A percentile compares a stretch with the other conserved stretches of the same genome.
These are phyloP conservation scores for Atopsyche davidsoni DNA, from an alignment of 1,140 invertebrate species.

Conservation along the genomic window DNA sequence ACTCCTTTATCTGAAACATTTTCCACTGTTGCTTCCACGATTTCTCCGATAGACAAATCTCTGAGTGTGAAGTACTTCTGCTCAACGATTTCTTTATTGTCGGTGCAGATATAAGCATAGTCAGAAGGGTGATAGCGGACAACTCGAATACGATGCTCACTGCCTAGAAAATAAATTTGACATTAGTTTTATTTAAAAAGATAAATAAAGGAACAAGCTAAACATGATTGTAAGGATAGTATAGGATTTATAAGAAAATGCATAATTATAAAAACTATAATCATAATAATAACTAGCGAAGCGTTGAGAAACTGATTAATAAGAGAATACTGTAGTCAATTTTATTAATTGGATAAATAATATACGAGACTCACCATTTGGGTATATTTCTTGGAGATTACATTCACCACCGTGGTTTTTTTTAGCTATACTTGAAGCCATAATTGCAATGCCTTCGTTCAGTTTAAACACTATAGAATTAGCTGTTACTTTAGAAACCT, in stretches of 20 bases:
- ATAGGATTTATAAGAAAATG: too few relatives aligned
- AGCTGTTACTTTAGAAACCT: slow-evolving; percentile 22
- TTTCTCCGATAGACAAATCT: slow-evolving; percentile 50
- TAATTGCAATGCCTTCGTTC: slow-evolving; percentile 15
- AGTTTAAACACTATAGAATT: slow-evolving; percentile 23
- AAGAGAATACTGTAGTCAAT: too few relatives aligned
- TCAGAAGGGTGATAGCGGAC: slow-evolving; percentile 53
- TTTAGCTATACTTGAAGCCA: slow-evolving; percentile 9
- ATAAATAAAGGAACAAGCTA: too few relatives aligned
- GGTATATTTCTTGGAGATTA: slow-evolving; percentile 13
- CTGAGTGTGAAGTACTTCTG: slow-evolving; percentile 43
- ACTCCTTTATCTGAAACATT: slow-evolving; percentile 37
- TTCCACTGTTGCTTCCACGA: slow-evolving; percentile 45
- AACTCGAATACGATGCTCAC: slow-evolving; percentile 52
- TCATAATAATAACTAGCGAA: too few relatives aligned
- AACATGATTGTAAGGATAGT: too few relatives aligned
- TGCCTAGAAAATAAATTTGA: slow-evolving; percentile 29
- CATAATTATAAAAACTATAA: too few relatives aligned
- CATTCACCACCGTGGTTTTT: slow-evolving; percentile 3
- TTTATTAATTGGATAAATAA: neutral
- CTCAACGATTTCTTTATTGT: slow-evolving; percentile 49
- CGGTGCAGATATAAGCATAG: slow-evolving; percentile 52
- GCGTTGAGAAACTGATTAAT: too few relatives aligned
- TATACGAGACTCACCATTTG: slow-evolving; percentile 10
- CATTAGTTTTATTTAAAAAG: neutral